phyloP scores from a whole-genome alignment of 2,888 invertebrate species.

The Psylliodes chrysocephalus region DNA sequence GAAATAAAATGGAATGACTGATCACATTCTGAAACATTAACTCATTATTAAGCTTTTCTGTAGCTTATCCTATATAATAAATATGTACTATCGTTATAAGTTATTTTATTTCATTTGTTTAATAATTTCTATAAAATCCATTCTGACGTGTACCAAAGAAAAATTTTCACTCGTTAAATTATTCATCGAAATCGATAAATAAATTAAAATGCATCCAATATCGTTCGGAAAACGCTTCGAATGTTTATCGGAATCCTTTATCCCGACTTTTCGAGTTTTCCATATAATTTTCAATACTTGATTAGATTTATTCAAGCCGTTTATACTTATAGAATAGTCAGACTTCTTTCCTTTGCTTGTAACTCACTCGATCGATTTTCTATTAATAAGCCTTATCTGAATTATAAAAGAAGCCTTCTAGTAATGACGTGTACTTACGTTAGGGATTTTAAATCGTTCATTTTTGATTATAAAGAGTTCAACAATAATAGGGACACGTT shows the following conservation, averaged over 20 bases:
- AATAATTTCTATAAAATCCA: too few relatives aligned
- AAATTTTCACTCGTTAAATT: too few relatives aligned
- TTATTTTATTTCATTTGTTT: too few relatives aligned
- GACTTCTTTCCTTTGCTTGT: not conserved
- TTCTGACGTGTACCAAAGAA: too few relatives aligned
- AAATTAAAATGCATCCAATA: not conserved
- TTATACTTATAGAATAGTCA: not conserved
- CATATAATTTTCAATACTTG: constrained; percentile 4
- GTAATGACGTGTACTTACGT: constrained; percentile 28
- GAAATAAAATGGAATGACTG: too few relatives aligned
- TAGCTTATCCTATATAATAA: too few relatives aligned
- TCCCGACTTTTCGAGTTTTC: not conserved
- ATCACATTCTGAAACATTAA: too few relatives aligned
- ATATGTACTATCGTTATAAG: too few relatives aligned
- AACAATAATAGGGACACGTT: too few relatives aligned
- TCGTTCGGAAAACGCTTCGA: not conserved
- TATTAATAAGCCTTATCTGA: constrained; percentile 30
- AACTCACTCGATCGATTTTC: constrained; percentile 19
- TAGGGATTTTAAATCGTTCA: too few relatives aligned
- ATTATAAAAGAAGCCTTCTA: constrained; percentile 29
- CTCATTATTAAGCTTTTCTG: too few relatives aligned
- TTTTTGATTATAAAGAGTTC: too few relatives aligned
- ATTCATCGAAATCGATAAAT: not conserved
- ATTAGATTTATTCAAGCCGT: constrained; percentile 17
- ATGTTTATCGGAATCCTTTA: not conserved